Evolutionary conservation across 2,113 vertebrate species (phyloP).

Genomic region (Periophthalmus modestus): DNA sequence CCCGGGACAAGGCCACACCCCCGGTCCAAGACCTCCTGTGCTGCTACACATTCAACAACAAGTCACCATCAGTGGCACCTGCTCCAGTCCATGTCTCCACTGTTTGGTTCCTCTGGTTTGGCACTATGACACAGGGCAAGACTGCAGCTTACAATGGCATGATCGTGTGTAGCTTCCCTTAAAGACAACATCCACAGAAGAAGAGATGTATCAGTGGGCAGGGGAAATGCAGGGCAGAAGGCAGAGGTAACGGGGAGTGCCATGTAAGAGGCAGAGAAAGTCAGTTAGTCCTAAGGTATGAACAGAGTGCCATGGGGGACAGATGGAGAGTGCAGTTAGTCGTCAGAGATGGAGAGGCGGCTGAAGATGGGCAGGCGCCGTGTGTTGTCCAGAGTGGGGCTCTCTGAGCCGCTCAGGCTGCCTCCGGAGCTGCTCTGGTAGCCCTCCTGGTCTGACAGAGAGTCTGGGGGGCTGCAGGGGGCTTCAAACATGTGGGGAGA

Average conservation of each 20-base stretch:
- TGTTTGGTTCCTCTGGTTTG: conserved; percentile 76
- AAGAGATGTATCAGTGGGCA: conserved; percentile 44
- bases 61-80: conserved; percentile 69
- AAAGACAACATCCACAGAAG: conserved; percentile 64
- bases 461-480: conserved; percentile 93
- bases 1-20: conserved; percentile 72
- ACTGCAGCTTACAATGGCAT: conserved; percentile 50
- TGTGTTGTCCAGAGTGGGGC: conserved; percentile 92
- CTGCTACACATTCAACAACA: conserved; percentile 77
- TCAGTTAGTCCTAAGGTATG: no score
- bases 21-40: conserved; percentile 74
- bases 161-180: conserved; percentile 69
- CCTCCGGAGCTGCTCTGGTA: conserved; percentile 98
- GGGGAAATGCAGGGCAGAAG: conserved; percentile 49
- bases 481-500: conserved; percentile 92
- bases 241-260: conserved; percentile 73
- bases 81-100: conserved; percentile 69
- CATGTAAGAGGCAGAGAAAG: conserved; percentile 33
- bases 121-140: conserved; percentile 74
- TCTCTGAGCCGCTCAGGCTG: conserved; percentile 95
- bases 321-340: conserved; percentile 73
- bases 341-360: conserved; percentile 98
- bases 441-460: conserved; percentile 96
- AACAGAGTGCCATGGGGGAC: no score
- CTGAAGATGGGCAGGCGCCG: conserved; percentile 98